A percentile compares a stretch with the other conserved stretches of the same genome.
Conservation (phyloP, 2,888 invertebrate species). For the Mechanitis messenoides region DNA sequence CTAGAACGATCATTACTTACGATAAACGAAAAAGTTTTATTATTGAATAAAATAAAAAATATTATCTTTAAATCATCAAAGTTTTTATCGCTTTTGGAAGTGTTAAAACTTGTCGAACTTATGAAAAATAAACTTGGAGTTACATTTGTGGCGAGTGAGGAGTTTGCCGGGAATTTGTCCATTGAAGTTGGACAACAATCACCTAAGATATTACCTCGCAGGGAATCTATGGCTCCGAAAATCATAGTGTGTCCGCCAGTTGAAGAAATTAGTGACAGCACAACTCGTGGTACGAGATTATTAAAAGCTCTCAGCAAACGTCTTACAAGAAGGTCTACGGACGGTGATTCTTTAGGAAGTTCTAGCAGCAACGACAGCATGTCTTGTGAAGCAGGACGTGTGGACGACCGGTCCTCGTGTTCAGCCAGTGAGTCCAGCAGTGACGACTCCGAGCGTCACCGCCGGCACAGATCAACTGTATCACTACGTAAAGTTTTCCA, state of each 20-base stretch:
- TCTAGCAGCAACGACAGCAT: conserved; percentile 69
- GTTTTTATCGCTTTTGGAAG: conserved; percentile 35
- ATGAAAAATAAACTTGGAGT: conserved; percentile 64
- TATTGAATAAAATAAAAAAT: conserved; percentile 28
- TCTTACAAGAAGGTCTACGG: conserved; percentile 73
- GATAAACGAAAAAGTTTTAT: conserved; percentile 55
- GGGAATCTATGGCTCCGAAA: conserved; percentile 61
- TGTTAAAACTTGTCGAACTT: conserved; percentile 41
- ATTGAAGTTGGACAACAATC: conserved; percentile 37
- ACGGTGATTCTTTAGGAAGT: conserved; percentile 62
- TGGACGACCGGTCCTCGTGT: conserved; percentile 68
- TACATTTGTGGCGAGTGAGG: conserved; percentile 54
- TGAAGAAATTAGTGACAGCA: conserved; percentile 75
- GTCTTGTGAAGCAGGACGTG: conserved; percentile 55
- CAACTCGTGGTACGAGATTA: conserved; percentile 78
- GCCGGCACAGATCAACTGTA: conserved; percentile 75
- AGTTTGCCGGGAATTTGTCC: conserved; percentile 47
- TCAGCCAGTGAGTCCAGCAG: conserved; percentile 80
- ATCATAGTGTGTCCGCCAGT: conserved; percentile 71
- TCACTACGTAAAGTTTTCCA: conserved; percentile 85
- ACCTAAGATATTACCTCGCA: conserved; percentile 43
- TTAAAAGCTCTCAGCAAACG: conserved; percentile 81
- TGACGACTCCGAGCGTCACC: conserved; percentile 74
- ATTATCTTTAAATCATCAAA: conserved; percentile 16
- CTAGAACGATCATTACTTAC: conserved; percentile 37